Base-by-base conservation (phyloP, 1,140 invertebrate genomes). In the Pollicipes pollicipes region DNA sequence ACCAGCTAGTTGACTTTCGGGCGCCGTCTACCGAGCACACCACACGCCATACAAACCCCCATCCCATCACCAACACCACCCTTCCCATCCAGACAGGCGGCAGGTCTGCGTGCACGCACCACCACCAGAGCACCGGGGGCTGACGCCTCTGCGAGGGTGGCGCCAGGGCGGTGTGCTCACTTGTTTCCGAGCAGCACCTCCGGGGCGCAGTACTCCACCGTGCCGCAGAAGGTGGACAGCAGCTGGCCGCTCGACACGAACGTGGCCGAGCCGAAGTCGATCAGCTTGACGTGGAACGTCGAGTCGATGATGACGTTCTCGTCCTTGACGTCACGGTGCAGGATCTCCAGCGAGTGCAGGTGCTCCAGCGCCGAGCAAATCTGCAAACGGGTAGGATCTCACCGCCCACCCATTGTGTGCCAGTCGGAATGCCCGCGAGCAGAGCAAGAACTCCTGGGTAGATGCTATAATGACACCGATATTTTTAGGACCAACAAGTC, bases 121-220 rank as follows among this genome's bases (percentile, higher is more conserved):
- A n/a, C n/a, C n/a, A n/a, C n/a, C n/a, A n/a, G n/a, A n/a, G n/a
- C n/a, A n/a, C n/a, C n/a, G n/a, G n/a, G n/a, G n/a, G n/a, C n/a
- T n/a, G n/a, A n/a, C n/a, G n/a, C n/a, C n/a, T n/a, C n/a, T 35
- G 31, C 29, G 31, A 35, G 68, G 24, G 67, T 21, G 35, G 67
- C 67, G 30, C 10, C 26, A 68, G 37, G 21, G 31, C 72, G 84
- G n/a, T n/a, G n/a, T n/a, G 84, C 72, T 81, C 78, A 88, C 84
- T 85, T 86, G 74, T 88, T 87, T 37, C 88, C 88, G 70, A 84
- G 82, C 26, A 90, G 78, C 17, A 90, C 88, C 80, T 90, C 88
- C 0, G 88, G 88, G 75, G 87, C 87, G 76, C 88, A 89, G 77
- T 90, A 90, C 78, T 90, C 88, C 3, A 88, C 84, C n/a, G 88